Base-by-base conservation (phyloP, 2,797 vertebrate species). In the Epinephelus coioides region DNA sequence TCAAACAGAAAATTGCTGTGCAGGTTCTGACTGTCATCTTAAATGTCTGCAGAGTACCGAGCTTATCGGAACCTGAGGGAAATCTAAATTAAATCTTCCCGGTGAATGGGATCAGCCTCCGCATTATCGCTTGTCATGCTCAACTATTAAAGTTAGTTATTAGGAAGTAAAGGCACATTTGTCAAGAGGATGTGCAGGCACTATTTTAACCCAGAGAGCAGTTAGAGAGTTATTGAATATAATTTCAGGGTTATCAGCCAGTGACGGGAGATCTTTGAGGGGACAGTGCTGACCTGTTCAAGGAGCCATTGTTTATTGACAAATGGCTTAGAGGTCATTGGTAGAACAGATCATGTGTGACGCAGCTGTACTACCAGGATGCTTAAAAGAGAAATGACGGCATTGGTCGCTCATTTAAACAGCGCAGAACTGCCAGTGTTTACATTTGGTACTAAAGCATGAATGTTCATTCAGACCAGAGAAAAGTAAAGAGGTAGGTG, bases 1-100 rank as follows among this genome's bases (percentile, higher is more conserved):
- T 90, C 74, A 89, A 78, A 92, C 71, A 75, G 91, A 89, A 93
- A 92, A 92, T 83, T 86, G 91, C 86, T 68, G 66, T 69, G 76
- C 79, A 73, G 89, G 72, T 88, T 88, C 69, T 68, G 81, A 84
- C 81, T 90, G 87, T 90, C 91, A 86, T 86, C 84, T 86, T 76
- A 71, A 90, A 91, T 80, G 86, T 88, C 87, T 88, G 87, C 89
- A 43, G 83, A 88, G 88, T 75, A 76, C 76, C 19, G 12, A 79
- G 89, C 91, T 92, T 91, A 94, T 94, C 90, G 11, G 78, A 91
- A 92, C 89, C 88, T 76, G 72, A 75, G 86, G 91, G 90, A 92
- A 92, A 94, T 94, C 92, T 92, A 93, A 95, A 95, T 94, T 84
- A 92, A 94, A 94, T 94, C 91, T 93, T 88, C 72, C 82, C 51